phyloP scores from a whole-genome alignment of 2,797 vertebrate genomes.

The Vireo griseus region DNA sequence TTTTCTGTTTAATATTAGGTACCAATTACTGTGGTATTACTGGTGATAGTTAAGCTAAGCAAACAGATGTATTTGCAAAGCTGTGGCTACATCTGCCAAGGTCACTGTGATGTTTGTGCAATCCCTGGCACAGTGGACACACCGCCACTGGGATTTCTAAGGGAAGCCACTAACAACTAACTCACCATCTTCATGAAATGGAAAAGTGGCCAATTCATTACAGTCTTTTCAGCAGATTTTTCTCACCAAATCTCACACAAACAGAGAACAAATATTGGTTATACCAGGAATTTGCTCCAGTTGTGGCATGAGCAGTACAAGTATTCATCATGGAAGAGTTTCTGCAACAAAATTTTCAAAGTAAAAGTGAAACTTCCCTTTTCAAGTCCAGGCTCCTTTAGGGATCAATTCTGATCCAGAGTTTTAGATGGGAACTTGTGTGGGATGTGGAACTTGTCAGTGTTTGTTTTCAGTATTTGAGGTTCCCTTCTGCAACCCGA shows the following conservation, averaged over 20 bases:
- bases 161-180: not conserved
- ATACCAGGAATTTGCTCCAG: not conserved
- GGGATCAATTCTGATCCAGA: not conserved
- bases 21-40: not conserved
- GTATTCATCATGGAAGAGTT: not conserved
- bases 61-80: not conserved
- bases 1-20: not conserved
- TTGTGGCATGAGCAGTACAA: not conserved
- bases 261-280: not conserved
- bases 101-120: accelerated
- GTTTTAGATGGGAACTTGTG: not conserved
- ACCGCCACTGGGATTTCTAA: accelerated
- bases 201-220: not conserved
- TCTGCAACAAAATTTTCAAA: not conserved
- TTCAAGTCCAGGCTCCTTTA: not conserved
- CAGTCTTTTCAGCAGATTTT: not conserved
- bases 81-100: not conserved
- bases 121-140: not conserved
- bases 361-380: not conserved
- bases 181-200: not conserved
- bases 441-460: too few species aligned
- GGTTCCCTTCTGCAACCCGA: not conserved
- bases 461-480: not conserved
- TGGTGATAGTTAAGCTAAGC: not conserved
- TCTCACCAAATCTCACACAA: not conserved